These are phyloP conservation scores for Genyomyrus donnyi DNA, from an alignment of 2,113 vertebrate species.

Conservation along the genomic window DNA sequence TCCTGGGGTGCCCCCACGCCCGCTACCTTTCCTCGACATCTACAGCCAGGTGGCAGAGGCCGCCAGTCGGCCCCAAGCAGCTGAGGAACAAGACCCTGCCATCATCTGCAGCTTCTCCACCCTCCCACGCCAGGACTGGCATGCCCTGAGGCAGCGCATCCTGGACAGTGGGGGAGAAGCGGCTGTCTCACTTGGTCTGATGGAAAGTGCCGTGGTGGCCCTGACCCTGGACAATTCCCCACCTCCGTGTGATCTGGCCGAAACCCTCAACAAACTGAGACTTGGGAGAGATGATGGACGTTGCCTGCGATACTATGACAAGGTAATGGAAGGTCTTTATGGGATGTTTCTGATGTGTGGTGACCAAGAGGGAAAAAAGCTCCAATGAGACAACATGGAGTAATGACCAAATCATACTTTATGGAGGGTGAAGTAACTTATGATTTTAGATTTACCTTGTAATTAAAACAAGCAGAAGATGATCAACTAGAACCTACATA, in stretches of 20 bases:
- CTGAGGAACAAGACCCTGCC: constrained; percentile 36
- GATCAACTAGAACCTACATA: background rate
- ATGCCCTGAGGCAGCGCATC: constrained; percentile 48
- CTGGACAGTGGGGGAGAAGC: constrained; percentile 41
- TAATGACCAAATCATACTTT: background rate
- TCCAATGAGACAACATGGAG: background rate
- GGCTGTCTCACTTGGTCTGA: constrained; percentile 47
- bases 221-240: constrained; percentile 54
- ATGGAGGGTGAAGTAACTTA: background rate
- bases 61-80: constrained; percentile 38
- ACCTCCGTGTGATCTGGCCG: constrained; percentile 50
- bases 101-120: constrained; percentile 53
- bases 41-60: constrained; percentile 51
- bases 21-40: constrained; percentile 53
- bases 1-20: constrained; percentile 34
- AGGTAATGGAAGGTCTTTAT: constrained; percentile 44
- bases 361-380: no score
- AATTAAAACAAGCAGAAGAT: background rate
- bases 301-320: constrained; percentile 63
- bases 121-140: constrained; percentile 54
- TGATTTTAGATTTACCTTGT: background rate
- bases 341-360: background rate
- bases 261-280: constrained; percentile 54
- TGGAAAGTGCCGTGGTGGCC: constrained; percentile 61
- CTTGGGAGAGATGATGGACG: constrained; percentile 44